Evolutionary conservation across 2,888 invertebrate species (phyloP), one percentile per base, ranked within the genome.

Genomic region (Rhaphigaster nebulosa): DNA sequence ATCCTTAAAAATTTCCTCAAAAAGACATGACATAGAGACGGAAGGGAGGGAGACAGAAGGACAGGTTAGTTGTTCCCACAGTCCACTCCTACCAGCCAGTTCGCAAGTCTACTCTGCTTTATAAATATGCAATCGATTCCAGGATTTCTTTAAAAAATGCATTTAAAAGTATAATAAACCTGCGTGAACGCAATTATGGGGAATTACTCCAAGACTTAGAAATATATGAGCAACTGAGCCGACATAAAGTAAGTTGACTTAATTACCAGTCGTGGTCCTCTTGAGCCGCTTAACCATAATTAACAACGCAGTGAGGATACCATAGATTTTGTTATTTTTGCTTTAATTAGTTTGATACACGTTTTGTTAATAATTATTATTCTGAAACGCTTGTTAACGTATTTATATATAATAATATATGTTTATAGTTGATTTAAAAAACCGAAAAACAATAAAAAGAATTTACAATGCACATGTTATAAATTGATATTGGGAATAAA

Each of bases 121-220:
- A 80, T 80, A 80, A 80, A 80, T 80, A 80, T 80, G 80, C 80
- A 80, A 38, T 41, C 41, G 23, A 41, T 80, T 80, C 80, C 80
- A 80, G 41, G 80, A 23, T 80, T 80, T 80, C 80, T 80, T 41
- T 80, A 41, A 80, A 65, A 65, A 65, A 18, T 65, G 13, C 18
- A 41, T 80, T 41, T 80, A 80, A 80, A 41, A 41, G 80, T 80
- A 41, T 80, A 65, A 65, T 65, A 65, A 65, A 29, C 4, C 65
- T 15, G 65, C 15, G 65, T 29, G 65, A 65, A 29, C 65, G 65
- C 65, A 65, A 65, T 65, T 65, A 65, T 15, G 65, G 65, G 65
- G 65, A 29, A 10, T 65, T 18, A 29, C 18, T 18, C 65, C 4
- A 5, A 29, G 29, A 15, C 15, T 29, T 65, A 65, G 60, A 60